A percentile compares a stretch with the other conserved stretches of the same genome.
phyloP scores from a whole-genome alignment of 2,888 invertebrate genomes.

The Stenurella melanura region DNA sequence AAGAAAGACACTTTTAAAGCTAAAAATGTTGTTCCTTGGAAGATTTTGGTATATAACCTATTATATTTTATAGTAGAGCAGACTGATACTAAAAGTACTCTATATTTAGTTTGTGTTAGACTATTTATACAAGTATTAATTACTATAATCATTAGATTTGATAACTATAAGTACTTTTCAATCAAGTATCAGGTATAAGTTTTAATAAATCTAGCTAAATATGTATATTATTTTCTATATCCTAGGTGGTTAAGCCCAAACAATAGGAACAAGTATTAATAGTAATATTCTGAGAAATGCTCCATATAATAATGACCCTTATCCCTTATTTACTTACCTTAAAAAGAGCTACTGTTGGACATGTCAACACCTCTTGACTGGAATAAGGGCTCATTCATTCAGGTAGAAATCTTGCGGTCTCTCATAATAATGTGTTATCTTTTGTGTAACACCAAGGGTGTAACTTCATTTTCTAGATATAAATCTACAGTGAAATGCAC shows the following conservation, averaged over 20 bases:
- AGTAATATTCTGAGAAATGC: constrained; percentile 42
- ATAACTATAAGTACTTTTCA: too few species aligned
- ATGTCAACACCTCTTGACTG: constrained; percentile 58
- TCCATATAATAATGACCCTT: constrained; percentile 50
- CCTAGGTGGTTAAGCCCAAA: too few species aligned
- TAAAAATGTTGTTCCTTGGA: too few species aligned
- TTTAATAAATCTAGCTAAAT: background rate
- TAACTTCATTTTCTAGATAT: constrained; percentile 14
- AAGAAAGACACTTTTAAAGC: too few species aligned
- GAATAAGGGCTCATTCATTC: constrained; percentile 42
- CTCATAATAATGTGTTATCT: constrained; percentile 40
- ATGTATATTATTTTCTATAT: background rate
- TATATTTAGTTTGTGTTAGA: too few species aligned
- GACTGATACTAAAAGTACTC: too few species aligned
- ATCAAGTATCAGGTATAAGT: background rate
- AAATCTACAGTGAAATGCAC: constrained; percentile 9
- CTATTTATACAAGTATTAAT: too few species aligned
- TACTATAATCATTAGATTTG: too few species aligned
- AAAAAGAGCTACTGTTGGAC: constrained; percentile 48
- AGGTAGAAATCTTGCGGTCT: constrained; percentile 52
- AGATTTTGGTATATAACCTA: too few species aligned
- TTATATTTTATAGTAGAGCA: too few species aligned
- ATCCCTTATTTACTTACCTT: constrained; percentile 46
- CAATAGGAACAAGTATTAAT: background rate
- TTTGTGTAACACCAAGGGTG: constrained; percentile 4